Evolutionary conservation across 2,888 invertebrate species (phyloP).

Genomic region (Trichopoda pennipes): DNA sequence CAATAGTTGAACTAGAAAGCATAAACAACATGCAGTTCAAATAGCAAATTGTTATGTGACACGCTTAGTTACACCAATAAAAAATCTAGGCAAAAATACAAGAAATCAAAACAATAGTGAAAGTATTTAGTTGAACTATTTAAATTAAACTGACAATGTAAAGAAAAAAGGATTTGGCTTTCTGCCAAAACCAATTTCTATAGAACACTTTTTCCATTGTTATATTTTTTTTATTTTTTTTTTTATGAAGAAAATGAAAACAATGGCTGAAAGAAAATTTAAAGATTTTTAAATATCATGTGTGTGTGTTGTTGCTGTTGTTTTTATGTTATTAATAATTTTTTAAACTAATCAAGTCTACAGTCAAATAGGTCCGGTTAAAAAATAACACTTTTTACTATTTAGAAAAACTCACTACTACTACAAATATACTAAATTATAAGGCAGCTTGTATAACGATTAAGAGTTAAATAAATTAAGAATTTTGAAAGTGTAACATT

Average conservation of each 20-base stretch:
- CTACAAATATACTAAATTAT: too few species aligned
- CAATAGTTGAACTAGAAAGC: conserved; percentile 48
- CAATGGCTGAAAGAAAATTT: conserved; percentile 24
- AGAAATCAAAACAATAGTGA: conserved; percentile 51
- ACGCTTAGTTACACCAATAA: conserved; percentile 54
- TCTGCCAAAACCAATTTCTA: conserved; percentile 52
- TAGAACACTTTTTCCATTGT: conserved; percentile 23
- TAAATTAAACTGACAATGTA: neutral
- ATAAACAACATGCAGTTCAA: conserved; percentile 43
- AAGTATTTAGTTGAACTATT: conserved; percentile 58
- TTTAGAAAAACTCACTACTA: too few species aligned
- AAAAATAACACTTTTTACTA: too few species aligned
- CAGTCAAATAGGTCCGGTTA: too few species aligned
- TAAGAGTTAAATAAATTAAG: too few species aligned
- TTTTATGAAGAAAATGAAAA: conserved; percentile 8
- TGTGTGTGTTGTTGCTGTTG: too few species aligned
- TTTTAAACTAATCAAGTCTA: too few species aligned
- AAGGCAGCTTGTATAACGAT: too few species aligned
- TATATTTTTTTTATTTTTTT: conserved; percentile 10
- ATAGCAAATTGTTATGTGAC: conserved; percentile 62
- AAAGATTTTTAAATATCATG: neutral
- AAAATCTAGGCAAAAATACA: conserved; percentile 5
- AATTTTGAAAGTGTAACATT: too few species aligned
- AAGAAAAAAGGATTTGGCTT: conserved; percentile 45
- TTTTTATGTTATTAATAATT: too few species aligned